Percentiles rank a stretch among this genome's conserved stretches.
phyloP scores from a whole-genome alignment of 2,797 vertebrate genomes.

The Sebastiscus albofasciatus region DNA sequence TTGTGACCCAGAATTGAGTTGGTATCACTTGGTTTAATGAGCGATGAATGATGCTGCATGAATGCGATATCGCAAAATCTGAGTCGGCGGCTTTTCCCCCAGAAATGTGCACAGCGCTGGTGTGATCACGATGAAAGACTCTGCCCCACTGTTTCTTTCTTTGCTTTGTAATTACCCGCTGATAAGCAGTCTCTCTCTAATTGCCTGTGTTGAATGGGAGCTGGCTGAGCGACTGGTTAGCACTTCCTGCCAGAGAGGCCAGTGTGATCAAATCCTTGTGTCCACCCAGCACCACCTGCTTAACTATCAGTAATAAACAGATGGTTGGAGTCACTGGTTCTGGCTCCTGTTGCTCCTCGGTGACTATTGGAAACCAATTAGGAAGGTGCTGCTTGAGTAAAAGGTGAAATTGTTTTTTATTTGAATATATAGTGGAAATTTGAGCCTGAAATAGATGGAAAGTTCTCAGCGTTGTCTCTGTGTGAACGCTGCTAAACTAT shows the following conservation, averaged over 20 bases:
- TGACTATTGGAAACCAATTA: not conserved
- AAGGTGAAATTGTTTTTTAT: not conserved
- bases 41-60: slow-evolving; percentile 1
- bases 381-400: not conserved
- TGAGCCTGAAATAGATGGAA: not conserved
- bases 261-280: slow-evolving; percentile 12
- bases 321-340: not conserved
- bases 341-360: not conserved
- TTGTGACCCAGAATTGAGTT: slow-evolving; percentile 23
- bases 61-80: slow-evolving; percentile 25
- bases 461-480: not conserved
- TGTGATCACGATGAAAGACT: slow-evolving; percentile 31
- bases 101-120: slow-evolving; percentile 14
- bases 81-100: slow-evolving; percentile 16
- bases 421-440: not conserved
- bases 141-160: slow-evolving; percentile 19
- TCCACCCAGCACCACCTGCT: slow-evolving; percentile 25
- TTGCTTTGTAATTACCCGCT: slow-evolving; percentile 27
- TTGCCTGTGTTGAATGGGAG: slow-evolving; percentile 52
- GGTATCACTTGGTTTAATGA: slow-evolving; percentile 15
- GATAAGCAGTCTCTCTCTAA: slow-evolving; percentile 45
- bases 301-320: not conserved
- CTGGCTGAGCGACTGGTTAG: slow-evolving; percentile 33
- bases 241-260: slow-evolving; percentile 27
- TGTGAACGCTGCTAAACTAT: not conserved